Percentiles rank a stretch among this genome's conserved stretches.
Conservation (phyloP, 2,797 vertebrate species). For the Thunnus albacares region DNA sequence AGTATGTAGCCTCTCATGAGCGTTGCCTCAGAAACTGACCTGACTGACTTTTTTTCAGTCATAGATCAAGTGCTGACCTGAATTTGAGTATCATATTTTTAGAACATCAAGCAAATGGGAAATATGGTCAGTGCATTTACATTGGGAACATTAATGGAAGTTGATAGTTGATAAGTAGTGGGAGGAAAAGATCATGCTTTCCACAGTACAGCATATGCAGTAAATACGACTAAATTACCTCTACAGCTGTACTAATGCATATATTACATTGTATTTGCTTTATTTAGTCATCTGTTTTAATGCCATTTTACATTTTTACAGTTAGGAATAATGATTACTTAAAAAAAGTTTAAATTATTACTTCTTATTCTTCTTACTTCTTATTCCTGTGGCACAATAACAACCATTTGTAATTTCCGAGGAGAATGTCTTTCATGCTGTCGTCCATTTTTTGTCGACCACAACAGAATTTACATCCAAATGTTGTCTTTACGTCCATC, state of each 20-base stretch:
- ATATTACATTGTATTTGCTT: background rate
- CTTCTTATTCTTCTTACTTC: no score
- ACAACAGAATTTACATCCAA: no score
- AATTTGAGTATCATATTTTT: constrained; percentile 61
- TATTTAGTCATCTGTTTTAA: background rate
- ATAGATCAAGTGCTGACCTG: constrained; percentile 60
- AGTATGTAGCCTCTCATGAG: constrained; percentile 24
- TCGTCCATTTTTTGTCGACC: no score
- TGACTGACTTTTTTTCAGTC: constrained; percentile 32
- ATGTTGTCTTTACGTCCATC: no score
- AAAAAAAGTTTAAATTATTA: no score
- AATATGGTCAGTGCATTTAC: constrained; percentile 44
- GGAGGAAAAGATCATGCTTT: constrained; percentile 6
- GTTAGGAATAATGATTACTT: no score
- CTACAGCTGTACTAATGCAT: background rate
- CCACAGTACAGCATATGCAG: background rate
- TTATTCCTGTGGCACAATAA: no score
- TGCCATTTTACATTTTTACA: no score
- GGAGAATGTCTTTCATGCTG: no score
- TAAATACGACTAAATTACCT: background rate
- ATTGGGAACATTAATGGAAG: constrained; percentile 29
- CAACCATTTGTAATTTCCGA: no score
- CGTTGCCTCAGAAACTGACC: constrained; percentile 46
- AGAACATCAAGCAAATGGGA: constrained; percentile 45
- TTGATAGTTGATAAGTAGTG: constrained; percentile 10